These are phyloP conservation scores for Hafferia zeledoni DNA, from an alignment of 2,797 vertebrate species.

Conservation along the genomic window DNA sequence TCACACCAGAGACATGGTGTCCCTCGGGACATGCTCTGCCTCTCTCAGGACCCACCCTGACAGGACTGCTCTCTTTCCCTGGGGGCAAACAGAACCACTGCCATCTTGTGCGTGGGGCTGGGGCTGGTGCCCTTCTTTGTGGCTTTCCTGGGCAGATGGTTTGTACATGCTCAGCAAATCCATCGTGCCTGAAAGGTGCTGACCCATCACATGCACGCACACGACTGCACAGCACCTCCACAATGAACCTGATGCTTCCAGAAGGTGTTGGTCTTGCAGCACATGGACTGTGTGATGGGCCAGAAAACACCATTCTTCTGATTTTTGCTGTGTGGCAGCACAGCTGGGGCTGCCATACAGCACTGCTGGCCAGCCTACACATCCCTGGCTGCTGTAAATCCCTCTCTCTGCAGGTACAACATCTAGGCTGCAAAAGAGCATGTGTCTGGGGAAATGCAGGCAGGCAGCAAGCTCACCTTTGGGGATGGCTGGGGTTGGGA, in stretches of 20 bases:
- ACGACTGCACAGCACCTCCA: background rate
- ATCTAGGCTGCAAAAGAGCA: background rate
- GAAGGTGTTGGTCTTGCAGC: slow-evolving; percentile 2
- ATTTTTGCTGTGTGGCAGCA: background rate
- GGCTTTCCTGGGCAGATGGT: background rate
- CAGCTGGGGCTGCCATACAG: background rate
- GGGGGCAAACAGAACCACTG: background rate
- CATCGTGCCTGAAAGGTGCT: background rate
- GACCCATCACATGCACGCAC: background rate
- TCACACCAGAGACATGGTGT: background rate
- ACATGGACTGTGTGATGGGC: background rate
- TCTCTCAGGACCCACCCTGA: background rate
- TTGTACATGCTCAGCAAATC: slow-evolving; percentile 4
- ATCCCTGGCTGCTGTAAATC: background rate
- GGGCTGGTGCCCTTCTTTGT: background rate
- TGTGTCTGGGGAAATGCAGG: background rate
- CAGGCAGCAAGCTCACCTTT: background rate
- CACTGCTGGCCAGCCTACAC: background rate
- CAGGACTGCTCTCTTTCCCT: background rate
- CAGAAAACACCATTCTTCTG: background rate
- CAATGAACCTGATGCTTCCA: slow-evolving; percentile 10
- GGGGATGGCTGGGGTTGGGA: background rate
- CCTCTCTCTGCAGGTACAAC: background rate
- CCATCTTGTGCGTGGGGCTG: background rate
- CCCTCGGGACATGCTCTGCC: background rate